A percentile compares a stretch with the other conserved stretches of the same genome.
Evolutionary conservation across 2,888 invertebrate genomes (phyloP).

Genomic region (Watsonalla binaria): DNA sequence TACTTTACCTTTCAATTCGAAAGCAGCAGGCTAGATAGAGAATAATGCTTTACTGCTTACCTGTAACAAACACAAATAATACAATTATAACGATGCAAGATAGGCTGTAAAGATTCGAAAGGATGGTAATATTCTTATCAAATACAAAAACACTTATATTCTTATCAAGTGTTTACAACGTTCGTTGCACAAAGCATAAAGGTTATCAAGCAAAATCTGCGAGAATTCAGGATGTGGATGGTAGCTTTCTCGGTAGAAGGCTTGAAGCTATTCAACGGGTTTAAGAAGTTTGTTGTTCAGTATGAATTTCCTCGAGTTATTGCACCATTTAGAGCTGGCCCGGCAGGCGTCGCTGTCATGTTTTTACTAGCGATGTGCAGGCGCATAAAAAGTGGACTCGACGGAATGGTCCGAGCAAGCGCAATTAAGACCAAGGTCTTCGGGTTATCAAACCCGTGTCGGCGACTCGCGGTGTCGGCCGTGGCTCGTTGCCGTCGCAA

Average conservation of each 20-base stretch:
- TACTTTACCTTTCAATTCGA: background rate
- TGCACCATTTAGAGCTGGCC: slow-evolving; percentile 54
- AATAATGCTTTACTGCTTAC: slow-evolving; percentile 39
- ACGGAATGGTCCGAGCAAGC: slow-evolving; percentile 73
- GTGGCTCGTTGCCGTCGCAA: slow-evolving; percentile 67
- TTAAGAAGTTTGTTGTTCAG: slow-evolving; percentile 40
- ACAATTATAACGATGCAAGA: background rate
- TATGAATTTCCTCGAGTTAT: slow-evolving; percentile 47
- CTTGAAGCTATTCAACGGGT: slow-evolving; percentile 51
- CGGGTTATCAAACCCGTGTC: slow-evolving; percentile 78
- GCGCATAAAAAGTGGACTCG: slow-evolving; percentile 75
- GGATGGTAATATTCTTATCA: background rate
- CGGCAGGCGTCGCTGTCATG: slow-evolving; percentile 61
- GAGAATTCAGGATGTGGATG: slow-evolving; percentile 44
- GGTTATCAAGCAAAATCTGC: slow-evolving; percentile 50
- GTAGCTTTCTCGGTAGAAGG: slow-evolving; percentile 62
- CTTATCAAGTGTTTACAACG: slow-evolving; percentile 2
- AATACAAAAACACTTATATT: slow-evolving; percentile 6
- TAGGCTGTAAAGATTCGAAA: background rate
- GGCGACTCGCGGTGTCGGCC: slow-evolving; percentile 60
- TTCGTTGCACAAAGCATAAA: slow-evolving; percentile 33
- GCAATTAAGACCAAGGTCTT: slow-evolving; percentile 79
- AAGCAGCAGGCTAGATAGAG: background rate
- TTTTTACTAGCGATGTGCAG: slow-evolving; percentile 77
- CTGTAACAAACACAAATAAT: slow-evolving; percentile 43